phyloP scores from a whole-genome alignment of 2,797 vertebrate species.

The Todus mexicanus region DNA sequence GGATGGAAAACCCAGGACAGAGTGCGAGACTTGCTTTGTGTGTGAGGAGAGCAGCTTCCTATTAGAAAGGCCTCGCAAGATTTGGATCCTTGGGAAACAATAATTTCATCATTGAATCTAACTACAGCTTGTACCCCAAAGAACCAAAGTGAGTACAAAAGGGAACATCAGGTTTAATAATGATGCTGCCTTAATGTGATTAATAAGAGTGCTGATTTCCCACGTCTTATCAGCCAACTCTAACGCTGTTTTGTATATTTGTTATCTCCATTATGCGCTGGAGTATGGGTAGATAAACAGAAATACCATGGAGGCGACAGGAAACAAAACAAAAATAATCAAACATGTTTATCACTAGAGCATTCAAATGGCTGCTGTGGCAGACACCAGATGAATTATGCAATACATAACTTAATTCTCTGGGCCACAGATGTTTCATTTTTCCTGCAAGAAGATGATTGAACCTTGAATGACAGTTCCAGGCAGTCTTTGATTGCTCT shows the following conservation, averaged over 20 bases:
- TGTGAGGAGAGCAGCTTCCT: background rate
- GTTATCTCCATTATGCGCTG: slow-evolving; percentile 9
- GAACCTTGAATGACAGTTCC: slow-evolving; percentile 68
- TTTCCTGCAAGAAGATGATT: slow-evolving; percentile 59
- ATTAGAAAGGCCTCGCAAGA: background rate
- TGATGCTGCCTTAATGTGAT: slow-evolving; percentile 4
- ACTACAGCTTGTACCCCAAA: background rate
- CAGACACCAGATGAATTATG: slow-evolving; percentile 69
- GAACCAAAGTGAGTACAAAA: background rate
- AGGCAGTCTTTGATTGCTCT: slow-evolving; percentile 65
- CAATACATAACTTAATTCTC: slow-evolving; percentile 65
- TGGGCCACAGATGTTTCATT: slow-evolving; percentile 63
- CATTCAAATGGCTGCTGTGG: slow-evolving; percentile 50
- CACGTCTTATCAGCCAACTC: slow-evolving; percentile 6
- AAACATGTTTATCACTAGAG: slow-evolving; percentile 38
- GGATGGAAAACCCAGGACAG: background rate
- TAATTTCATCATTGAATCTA: background rate
- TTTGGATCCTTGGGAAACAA: background rate
- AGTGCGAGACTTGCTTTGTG: background rate
- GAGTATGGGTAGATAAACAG: slow-evolving; percentile 52
- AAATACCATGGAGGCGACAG: slow-evolving; percentile 57
- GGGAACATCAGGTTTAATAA: background rate
- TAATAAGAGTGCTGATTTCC: slow-evolving; percentile 44
- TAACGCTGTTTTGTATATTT: slow-evolving; percentile 11
- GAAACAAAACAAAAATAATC: slow-evolving; percentile 66